Percentiles rank a stretch among this genome's conserved stretches.
These are phyloP conservation scores for Leptinotarsa lineolata DNA, from an alignment of 1,140 invertebrate species.

Conservation along the genomic window DNA sequence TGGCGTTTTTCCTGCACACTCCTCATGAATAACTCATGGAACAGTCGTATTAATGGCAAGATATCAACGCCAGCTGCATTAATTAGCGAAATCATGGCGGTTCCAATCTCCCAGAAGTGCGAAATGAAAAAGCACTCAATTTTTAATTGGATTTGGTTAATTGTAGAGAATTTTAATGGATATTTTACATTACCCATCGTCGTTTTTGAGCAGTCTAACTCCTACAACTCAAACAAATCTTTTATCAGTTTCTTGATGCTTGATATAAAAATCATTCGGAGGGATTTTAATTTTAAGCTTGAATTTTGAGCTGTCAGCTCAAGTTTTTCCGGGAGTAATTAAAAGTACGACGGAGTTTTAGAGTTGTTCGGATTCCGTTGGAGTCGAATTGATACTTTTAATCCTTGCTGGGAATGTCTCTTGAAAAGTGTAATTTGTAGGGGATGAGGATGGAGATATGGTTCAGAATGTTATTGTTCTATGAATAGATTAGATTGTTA, in stretches of 20 bases:
- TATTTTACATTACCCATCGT: slow-evolving; percentile 54
- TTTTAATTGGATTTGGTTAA: slow-evolving; percentile 58
- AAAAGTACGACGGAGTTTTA: slow-evolving; percentile 34
- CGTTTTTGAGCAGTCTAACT: slow-evolving; percentile 38
- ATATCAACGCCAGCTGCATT: background rate
- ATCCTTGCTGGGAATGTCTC: background rate
- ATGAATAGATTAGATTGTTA: too few relatives aligned
- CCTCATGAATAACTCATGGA: slow-evolving; percentile 2
- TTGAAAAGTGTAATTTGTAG: slow-evolving; percentile 1
- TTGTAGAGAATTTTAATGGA: slow-evolving; percentile 57
- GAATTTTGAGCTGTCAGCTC: slow-evolving; percentile 45
- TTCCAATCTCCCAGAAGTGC: slow-evolving; percentile 2
- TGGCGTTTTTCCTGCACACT: too few relatives aligned
- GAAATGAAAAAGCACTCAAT: slow-evolving; percentile 58
- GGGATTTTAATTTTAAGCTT: slow-evolving; percentile 44
- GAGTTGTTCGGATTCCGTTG: slow-evolving; percentile 17
- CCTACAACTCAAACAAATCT: slow-evolving; percentile 44
- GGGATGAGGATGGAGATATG: too few relatives aligned
- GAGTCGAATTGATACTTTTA: slow-evolving; percentile 20
- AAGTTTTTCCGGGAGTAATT: slow-evolving; percentile 38
- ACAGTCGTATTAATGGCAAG: slow-evolving; percentile 15
- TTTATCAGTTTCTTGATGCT: slow-evolving; percentile 45
- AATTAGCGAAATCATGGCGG: slow-evolving; percentile 12
- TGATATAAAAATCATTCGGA: slow-evolving; percentile 46
- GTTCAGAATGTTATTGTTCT: too few relatives aligned